These are phyloP conservation scores for Centropus unirufus DNA, from an alignment of 2,113 vertebrate species.

Conservation along the genomic window DNA sequence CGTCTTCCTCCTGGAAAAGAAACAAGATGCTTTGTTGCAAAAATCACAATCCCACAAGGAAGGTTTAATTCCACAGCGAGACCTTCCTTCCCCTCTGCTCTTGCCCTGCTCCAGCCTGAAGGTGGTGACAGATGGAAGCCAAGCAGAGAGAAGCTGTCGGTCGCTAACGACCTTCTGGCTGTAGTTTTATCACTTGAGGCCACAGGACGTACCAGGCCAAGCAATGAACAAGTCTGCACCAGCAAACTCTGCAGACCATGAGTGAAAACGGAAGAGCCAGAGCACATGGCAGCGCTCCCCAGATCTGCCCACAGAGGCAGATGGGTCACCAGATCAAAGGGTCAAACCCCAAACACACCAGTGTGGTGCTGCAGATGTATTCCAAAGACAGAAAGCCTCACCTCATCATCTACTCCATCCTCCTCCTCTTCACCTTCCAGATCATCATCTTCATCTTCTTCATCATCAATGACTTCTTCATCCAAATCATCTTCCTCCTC, in stretches of 20 bases:
- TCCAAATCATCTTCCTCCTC: conserved; percentile 72
- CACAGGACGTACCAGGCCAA: rapidly evolving
- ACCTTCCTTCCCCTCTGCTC: background rate
- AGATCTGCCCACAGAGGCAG: background rate
- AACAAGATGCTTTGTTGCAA: background rate
- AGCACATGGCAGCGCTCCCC: rapidly evolving
- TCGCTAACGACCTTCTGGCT: background rate
- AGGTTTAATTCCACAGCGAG: background rate
- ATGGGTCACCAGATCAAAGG: background rate
- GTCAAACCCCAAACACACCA: rapidly evolving
- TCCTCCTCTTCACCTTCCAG: conserved; percentile 76
- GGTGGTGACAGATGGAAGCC: background rate
- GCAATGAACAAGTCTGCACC: background rate
- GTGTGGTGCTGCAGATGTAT: no score
- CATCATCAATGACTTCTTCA: conserved; percentile 79
- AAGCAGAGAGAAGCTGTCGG: rapidly evolving
- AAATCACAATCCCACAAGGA: background rate
- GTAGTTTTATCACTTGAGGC: background rate
- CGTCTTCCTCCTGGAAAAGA: conserved; percentile 67
- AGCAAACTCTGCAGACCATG: background rate
- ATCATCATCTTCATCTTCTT: conserved; percentile 83
- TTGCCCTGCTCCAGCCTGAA: background rate
- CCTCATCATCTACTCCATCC: conserved; percentile 77
- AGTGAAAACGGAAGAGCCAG: background rate
- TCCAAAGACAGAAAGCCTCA: background rate